Base-by-base conservation (phyloP, 2,888 invertebrate species). In the Limnephilus auricula region DNA sequence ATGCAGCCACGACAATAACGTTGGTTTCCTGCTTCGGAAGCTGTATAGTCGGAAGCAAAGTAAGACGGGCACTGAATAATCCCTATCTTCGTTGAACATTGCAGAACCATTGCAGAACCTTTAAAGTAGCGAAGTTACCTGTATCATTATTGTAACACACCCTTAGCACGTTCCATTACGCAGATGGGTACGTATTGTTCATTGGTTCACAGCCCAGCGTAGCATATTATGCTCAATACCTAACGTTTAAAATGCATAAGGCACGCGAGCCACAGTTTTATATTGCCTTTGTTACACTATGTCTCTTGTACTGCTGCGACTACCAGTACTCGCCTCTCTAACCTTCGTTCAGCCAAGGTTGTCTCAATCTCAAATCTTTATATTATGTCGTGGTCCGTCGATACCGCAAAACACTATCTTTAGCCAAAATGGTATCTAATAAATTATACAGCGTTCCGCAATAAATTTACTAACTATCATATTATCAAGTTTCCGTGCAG, bases 281-380 rank as follows among this genome's bases (percentile, higher is more conserved):
- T 30, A 45, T 40, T 40, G 37, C 40, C 40, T 40, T 30, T 40
- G 40, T 15, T 37, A 40, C 85, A 85, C 40, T 85, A 30, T 85
- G 85, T 85, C 45, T 85, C 85, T 40, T 30, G 85, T 40, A 85
- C 40, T 65, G 65, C 25, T 65, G 65, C 65, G 9, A 65, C 65
- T 65, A 50, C 65, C 65, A 65, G 65, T 65, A 40, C 85, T 85
- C 40, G 85, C 85, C 85, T 37, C 85, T 85, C 85, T 85, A 85
- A 85, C 85, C 85, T 85, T 85, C 85, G 85, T 40, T 30, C 30
- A 85, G 40, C 85, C 85, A 85, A 85, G 85, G 85, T 40, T 85
- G 85, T 45, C 85, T 85, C 45, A 85, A 85, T 85, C 85, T 34
- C 85, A n/a, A 85, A 85, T 85, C 85, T 85, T 85, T 85, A 40